Evolutionary conservation across 2,797 vertebrate species (phyloP).

Genomic region (Neomorphus geoffroyi): DNA sequence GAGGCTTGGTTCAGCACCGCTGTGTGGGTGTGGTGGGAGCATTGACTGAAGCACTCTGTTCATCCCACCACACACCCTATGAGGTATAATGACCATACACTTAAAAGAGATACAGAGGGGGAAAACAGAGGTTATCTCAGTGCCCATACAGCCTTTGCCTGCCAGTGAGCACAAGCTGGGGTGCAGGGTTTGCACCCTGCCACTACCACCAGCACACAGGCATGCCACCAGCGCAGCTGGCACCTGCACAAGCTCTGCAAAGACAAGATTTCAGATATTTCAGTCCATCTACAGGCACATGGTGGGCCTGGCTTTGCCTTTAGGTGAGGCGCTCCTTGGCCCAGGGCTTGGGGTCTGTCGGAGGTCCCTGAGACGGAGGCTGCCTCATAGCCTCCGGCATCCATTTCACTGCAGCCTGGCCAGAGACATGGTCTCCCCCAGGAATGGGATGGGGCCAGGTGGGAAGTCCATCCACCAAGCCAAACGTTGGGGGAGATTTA

Average conservation of each 20-base stretch:
- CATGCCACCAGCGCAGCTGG: too few species aligned
- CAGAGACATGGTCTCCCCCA: too few species aligned
- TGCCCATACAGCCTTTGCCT: rapidly evolving
- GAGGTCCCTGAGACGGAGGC: not conserved
- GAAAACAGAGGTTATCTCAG: rapidly evolving
- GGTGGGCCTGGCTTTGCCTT: rapidly evolving
- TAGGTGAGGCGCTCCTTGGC: not conserved
- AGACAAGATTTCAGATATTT: rapidly evolving
- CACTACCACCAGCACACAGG: not conserved
- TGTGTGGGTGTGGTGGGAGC: not conserved
- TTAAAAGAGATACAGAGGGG: not conserved
- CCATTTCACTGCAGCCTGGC: too few species aligned
- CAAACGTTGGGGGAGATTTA: too few species aligned
- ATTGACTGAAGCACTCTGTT: not conserved
- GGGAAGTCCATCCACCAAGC: too few species aligned
- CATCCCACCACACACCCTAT: not conserved
- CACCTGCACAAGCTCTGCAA: rapidly evolving
- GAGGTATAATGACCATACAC: not conserved
- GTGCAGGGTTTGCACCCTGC: rapidly evolving
- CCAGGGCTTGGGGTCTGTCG: not conserved
- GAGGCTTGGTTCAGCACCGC: not conserved
- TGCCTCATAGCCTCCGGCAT: too few species aligned
- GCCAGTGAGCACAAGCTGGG: rapidly evolving
- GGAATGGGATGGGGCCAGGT: too few species aligned
- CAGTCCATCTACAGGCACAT: not conserved